Base-by-base conservation (phyloP, 2,888 invertebrate genomes). In the Xanthia icteritia region DNA sequence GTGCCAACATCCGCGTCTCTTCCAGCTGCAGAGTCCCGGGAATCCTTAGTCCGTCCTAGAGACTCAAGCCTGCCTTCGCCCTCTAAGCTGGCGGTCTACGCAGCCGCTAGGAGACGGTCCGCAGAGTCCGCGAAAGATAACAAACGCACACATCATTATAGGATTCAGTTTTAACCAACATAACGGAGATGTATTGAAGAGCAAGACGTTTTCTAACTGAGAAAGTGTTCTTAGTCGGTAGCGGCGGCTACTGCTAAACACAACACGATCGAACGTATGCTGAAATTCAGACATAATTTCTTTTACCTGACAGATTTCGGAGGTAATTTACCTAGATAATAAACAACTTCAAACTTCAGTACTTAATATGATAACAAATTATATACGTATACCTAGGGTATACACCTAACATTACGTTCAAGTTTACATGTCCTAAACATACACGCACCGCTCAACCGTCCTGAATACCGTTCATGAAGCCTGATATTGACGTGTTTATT, bases 81-180 rank as follows among this genome's bases (percentile, higher is more conserved):
- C 0, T 97, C 97, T 36, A 97, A 97, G 92, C 96, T 97, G 45
- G 97, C 97, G 27, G 97, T 97, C 48, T 97, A 97, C 91, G 97
- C 96, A 8, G 96, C 96, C 0, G 95, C 97, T 0, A 93, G 96
- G 39, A 93, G 97, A 42, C 94, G 97, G 63, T 97, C 97, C 6
- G 97, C 97, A 0, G 97, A 97, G 73, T 97, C 97, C 0, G 97
- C 97, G 8, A 97, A 97, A 87, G 97, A 97, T 76, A 95, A 92
- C 63, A 96, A 96, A 83, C 90, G 97, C 77, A 97, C 97, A 45
- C 97, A 97, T 91, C 98, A 98, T 92, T 98, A 98, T 92, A 97
- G 98, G 81, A 98, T 98, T 91, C 98, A 98, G 91, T 98, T 98
- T 93, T 98, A 96, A 89, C 45, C 23, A 13, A 45, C 54, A 17